Evolutionary conservation across 2,888 invertebrate genomes (phyloP).

Genomic region (Xestia ashworthii): DNA sequence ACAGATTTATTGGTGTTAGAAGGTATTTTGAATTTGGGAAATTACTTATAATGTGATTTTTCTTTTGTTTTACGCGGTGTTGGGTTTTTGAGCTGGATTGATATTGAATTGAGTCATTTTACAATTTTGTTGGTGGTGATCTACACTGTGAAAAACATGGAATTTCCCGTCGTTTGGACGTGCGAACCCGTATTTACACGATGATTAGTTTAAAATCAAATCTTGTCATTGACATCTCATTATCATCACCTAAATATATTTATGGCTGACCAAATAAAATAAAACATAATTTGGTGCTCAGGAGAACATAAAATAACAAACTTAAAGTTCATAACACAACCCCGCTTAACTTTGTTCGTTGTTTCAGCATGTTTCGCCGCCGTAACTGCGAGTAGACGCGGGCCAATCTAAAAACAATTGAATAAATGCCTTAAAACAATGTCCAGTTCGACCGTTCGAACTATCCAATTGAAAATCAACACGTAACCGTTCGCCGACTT

Average conservation of each 20-base stretch:
- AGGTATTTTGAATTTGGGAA: slow-evolving; percentile 65
- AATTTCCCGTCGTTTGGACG: not conserved
- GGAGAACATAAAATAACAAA: not conserved
- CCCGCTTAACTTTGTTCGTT: slow-evolving; percentile 20
- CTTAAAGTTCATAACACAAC: slow-evolving; percentile 10
- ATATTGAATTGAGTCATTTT: not conserved
- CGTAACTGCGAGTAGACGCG: slow-evolving; percentile 21
- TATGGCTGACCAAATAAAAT: not conserved
- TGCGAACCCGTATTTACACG: too few relatives aligned
- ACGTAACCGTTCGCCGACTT: slow-evolving; percentile 84
- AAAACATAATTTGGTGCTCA: not conserved
- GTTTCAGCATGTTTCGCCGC: slow-evolving; percentile 26
- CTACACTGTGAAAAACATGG: not conserved
- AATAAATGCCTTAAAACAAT: slow-evolving; percentile 53
- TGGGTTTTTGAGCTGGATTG: not conserved
- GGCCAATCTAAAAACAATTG: slow-evolving; percentile 57
- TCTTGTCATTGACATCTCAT: not conserved
- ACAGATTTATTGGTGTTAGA: slow-evolving; percentile 76
- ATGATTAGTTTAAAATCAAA: not conserved
- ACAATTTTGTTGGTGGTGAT: not conserved
- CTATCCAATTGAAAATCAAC: slow-evolving; percentile 85
- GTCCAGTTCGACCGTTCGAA: slow-evolving; percentile 61
- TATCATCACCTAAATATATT: not conserved
- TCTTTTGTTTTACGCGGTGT: slow-evolving; percentile 22
- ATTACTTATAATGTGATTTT: slow-evolving; percentile 47